Base-by-base conservation (phyloP, 1,140 invertebrate genomes). In the Venturia canescens region DNA sequence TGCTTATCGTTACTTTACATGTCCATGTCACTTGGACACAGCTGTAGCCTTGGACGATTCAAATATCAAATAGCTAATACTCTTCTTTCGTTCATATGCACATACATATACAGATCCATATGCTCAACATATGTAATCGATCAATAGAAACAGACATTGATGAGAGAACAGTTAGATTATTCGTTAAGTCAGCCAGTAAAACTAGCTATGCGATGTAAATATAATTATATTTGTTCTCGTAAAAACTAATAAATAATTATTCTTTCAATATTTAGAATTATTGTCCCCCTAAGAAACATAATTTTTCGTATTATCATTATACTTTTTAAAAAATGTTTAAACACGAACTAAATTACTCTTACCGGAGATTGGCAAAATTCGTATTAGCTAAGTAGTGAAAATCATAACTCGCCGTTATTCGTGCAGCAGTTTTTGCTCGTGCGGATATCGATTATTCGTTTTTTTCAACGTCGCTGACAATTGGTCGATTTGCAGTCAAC, bases 251-350 rank as follows among this genome's bases (percentile, higher is more conserved):
- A 23, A 21, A n/a, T 53, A 74, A 74, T 16, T 74, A n/a, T n/a
- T n/a, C 3, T 13, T 13, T 21, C 27, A 74, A 44, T 74, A 50
- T 27, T 21, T 50, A 15, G 38, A 29, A 74, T 74, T 74, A 74
- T 74, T 74, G 71, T 74, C 71, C 21, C n/a, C 11, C 71, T 74
- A 74, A 38, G 71, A 74, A 44, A 74, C 21, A 74, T 38, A 7
- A 34, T 34, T 34, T 34, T 34, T 3, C 7, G 31, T 34, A 34
- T 44, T 44, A 13, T 13, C 15, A 27, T 74, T 29, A 26, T 27
- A 3, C 2, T 26, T 66, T 11, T 27, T n/a, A n/a, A n/a, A n/a
- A n/a, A n/a, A n/a, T n/a, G n/a, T n/a, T n/a, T n/a, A n/a, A n/a
- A n/a, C n/a, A n/a, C n/a, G 2, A 66, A 18, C 27, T 29, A 18